Base-by-base conservation (phyloP, 2,888 invertebrate species). In the Melipona bicolor region DNA sequence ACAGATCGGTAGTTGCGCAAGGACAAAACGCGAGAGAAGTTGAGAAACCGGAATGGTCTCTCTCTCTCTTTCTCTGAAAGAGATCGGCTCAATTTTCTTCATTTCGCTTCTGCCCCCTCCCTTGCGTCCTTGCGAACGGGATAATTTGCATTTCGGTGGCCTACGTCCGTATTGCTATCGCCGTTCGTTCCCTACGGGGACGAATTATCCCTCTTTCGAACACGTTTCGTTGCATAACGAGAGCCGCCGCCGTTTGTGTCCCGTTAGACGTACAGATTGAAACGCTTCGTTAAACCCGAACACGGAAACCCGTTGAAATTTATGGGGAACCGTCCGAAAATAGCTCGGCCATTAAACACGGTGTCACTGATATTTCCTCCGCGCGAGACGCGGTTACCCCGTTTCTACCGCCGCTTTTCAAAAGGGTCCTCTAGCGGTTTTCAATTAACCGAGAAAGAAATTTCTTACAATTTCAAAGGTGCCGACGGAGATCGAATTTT, bases 131-230 rank as follows among this genome's bases (percentile, higher is more conserved):
- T 90, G 91, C 86, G 78, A 84, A 83, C 81, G 81, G 85, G 61
- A 78, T 85, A 87, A 92, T 92, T 92, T 92, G 88, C 91, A 92
- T 92, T 92, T 91, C 85, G 88, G 88, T 87, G 85, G 9, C 83
- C 79, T 70, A 81, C 85, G 81, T 36, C 59, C 77, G 85, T 87
- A 79, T 87, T 82, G 65, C 85, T 84, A 86, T 86, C 87, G 61
- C 61, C 85, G 77, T 68, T 80, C 83, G 75, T 82, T 83, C 80
- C 90, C 88, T 77, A 78, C 81, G 90, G 91, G 90, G 85, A 83
- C 84, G 83, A 91, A 92, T 92, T 92, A 91, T 90, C 85, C 86
- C 86, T 86, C 88, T 86, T 87, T 87, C 89, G 87, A 43, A 43
- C 43, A 86, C 90, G 76, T 9, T 32, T 32, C 86, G 89, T 91